A percentile compares a stretch with the other conserved stretches of the same genome.
Conservation (phyloP, 2,113 vertebrate species). For the Dinomys branickii region DNA sequence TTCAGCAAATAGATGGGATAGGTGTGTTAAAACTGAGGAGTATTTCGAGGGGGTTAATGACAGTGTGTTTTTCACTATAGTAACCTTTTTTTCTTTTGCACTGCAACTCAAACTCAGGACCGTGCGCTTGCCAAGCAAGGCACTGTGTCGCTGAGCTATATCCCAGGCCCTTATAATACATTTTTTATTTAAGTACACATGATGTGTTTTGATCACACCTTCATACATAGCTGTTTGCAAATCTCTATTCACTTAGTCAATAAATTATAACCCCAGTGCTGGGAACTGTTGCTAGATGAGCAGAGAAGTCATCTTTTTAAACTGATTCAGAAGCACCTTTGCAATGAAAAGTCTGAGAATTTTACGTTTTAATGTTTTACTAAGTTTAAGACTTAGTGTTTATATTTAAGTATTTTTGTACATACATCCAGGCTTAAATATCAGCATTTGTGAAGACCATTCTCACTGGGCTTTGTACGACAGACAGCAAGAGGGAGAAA, state of each 20-base stretch:
- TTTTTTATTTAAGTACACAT: neutral
- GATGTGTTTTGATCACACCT: neutral
- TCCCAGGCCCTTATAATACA: neutral
- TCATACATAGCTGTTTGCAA: neutral
- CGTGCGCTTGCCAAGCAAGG: too few species aligned
- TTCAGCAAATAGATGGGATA: neutral
- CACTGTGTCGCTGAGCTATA: too few species aligned
- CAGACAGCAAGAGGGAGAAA: neutral
- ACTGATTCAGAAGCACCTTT: neutral
- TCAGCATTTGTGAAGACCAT: neutral
- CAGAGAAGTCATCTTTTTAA: neutral
- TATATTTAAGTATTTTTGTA: neutral
- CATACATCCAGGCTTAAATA: neutral
- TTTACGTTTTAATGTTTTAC: neutral
- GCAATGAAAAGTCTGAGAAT: neutral
- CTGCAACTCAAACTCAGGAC: too few species aligned
- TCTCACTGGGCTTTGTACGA: neutral
- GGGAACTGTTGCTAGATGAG: neutral
- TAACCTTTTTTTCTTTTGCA: too few species aligned
- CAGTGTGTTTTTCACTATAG: neutral
- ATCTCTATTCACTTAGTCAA: neutral
- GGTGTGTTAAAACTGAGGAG: neutral
- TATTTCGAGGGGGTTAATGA: neutral
- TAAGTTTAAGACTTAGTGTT: neutral
- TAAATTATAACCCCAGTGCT: neutral